Evolutionary conservation across 2,888 invertebrate genomes (phyloP), one percentile per base, ranked within the genome.

Genomic region (Hydrotaea cyrtoneurina): DNA sequence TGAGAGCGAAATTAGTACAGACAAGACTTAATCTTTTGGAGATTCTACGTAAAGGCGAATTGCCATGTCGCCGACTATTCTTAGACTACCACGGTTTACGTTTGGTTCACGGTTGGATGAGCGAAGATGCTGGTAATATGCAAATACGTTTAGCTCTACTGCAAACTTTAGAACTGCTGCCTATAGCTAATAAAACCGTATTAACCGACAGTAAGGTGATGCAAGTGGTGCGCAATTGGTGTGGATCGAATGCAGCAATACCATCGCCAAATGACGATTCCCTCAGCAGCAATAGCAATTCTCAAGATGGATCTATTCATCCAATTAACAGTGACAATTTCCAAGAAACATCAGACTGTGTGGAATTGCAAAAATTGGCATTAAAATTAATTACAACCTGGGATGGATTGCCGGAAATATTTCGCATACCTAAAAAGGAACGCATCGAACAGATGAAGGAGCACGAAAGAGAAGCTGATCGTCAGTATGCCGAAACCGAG

Each of bases 401-500:
- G 92, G 89, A 90, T 59, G 87, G 88, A 8, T 86, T 93, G 66
- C 92, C 92, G 0, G 92, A 94, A 90, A 93, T 94, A 26, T 98
- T 98, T 92, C 95, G 97, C 91, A 98, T 98, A 89, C 98, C 98
- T 0, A 98, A 98, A 92, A 97, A 97, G 88, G 97, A 98, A 90
- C 94, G 97, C 79, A 96, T 98, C 84, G 98, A 98, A 90, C 97
- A 98, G 92, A 97, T 98, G 96, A 98, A 98, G 90, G 97, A 97
- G 90, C 98, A 98, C 90, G 98, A 98, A 93, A 93, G 97, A 50
- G 97, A 98, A 93, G 98, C 97, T 8, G 97, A 97, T 93, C 94
- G 93, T 64, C 90, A 90, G 90, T 88, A 93, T 91, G 86, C 87
- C 0, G 83, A 87, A 62, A 78, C 64, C 13, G 84, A 86, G 64